These are phyloP conservation scores for Calephelis nemesis DNA, from an alignment of 1,140 invertebrate species.

Conservation along the genomic window DNA sequence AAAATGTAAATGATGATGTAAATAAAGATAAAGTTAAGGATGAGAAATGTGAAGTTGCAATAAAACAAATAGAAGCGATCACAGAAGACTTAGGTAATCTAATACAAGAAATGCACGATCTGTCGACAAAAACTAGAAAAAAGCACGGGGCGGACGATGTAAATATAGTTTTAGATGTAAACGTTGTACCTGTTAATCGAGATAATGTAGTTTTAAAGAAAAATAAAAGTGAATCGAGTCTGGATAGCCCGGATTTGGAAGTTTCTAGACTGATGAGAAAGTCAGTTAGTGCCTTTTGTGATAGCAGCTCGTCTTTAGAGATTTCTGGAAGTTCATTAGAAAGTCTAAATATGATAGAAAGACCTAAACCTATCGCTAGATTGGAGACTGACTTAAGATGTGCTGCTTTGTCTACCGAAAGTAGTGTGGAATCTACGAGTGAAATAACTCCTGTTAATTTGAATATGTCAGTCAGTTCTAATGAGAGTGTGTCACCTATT, in stretches of 20 bases:
- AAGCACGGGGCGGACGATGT: slow-evolving; percentile 41
- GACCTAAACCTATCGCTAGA: slow-evolving; percentile 37
- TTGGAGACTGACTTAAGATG: slow-evolving; percentile 42
- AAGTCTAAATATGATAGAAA: slow-evolving; percentile 57
- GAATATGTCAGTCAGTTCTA: slow-evolving; percentile 72
- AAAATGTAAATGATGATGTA: slow-evolving; percentile 43
- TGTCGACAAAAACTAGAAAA: slow-evolving; percentile 45
- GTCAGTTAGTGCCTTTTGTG: slow-evolving; percentile 60
- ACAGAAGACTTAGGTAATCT: slow-evolving; percentile 57
- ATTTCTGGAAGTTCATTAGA: slow-evolving; percentile 75
- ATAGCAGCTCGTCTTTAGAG: slow-evolving; percentile 73
- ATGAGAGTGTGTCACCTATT: slow-evolving; percentile 74
- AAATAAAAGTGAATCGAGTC: slow-evolving; percentile 75
- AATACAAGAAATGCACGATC: slow-evolving; percentile 57
- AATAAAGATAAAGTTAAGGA: slow-evolving; percentile 34
- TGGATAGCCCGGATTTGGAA: slow-evolving; percentile 76
- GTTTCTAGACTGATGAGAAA: slow-evolving; percentile 73
- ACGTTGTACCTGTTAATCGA: slow-evolving; percentile 57
- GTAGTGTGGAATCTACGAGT: slow-evolving; percentile 66
- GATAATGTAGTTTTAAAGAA: slow-evolving; percentile 74
- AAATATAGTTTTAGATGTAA: slow-evolving; percentile 44
- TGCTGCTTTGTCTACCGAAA: slow-evolving; percentile 56
- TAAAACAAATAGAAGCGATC: slow-evolving; percentile 58
- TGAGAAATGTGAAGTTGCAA: slow-evolving; percentile 40
- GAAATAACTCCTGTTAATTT: slow-evolving; percentile 65